These are phyloP conservation scores for Euphonia xanthogaster DNA, from an alignment of 2,797 vertebrate species.

Conservation along the genomic window DNA sequence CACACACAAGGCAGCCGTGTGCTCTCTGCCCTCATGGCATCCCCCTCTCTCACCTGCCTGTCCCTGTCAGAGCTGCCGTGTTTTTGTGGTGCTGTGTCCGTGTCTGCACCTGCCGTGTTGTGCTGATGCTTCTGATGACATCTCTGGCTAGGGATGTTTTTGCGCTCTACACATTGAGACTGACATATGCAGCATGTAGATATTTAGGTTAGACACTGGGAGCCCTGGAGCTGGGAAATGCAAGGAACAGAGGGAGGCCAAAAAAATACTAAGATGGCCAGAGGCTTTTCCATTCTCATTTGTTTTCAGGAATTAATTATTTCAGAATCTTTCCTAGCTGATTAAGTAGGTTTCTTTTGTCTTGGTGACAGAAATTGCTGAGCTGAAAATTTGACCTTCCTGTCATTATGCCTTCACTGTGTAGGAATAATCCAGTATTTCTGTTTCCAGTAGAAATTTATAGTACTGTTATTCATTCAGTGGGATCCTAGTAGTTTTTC, in stretches of 20 bases:
- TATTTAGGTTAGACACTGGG: neutral
- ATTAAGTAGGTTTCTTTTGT: constrained; percentile 21
- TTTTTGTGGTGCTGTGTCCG: neutral
- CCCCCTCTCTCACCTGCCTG: neutral
- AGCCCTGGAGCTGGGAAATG: neutral
- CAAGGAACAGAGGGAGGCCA: neutral
- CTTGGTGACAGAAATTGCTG: neutral
- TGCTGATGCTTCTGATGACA: neutral
- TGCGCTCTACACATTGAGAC: neutral
- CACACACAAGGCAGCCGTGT: fast-evolving
- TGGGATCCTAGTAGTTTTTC: neutral
- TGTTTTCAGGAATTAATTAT: constrained; percentile 16
- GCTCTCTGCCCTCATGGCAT: neutral
- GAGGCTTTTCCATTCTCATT: neutral
- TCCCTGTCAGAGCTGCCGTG: fast-evolving
- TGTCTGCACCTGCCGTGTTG: fast-evolving
- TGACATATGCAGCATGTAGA: neutral
- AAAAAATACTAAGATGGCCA: neutral
- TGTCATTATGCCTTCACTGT: neutral
- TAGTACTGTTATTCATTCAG: neutral
- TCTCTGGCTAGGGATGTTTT: neutral
- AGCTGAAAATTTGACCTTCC: neutral
- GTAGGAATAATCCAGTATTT: neutral
- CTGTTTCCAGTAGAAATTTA: neutral
- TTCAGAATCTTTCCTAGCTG: neutral